Conservation (phyloP, 64 coral and sea anemone genomes). For the Trachythela sp. region DNA sequence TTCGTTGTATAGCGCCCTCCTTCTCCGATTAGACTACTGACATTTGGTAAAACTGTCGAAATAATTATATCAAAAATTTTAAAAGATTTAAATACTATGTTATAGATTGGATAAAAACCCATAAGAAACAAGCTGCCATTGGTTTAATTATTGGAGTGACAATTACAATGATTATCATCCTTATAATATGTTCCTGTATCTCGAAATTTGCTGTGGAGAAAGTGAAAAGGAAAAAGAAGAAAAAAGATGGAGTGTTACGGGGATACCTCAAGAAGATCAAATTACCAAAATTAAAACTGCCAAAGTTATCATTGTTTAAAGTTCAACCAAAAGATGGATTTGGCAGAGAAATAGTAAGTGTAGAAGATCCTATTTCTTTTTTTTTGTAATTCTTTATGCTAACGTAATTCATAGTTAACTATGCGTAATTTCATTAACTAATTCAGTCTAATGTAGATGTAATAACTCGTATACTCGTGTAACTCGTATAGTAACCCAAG, state of each 20-base stretch:
- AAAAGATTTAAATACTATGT: neutral
- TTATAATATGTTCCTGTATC: neutral
- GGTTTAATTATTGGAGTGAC: conserved; percentile 3
- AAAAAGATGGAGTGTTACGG: neutral
- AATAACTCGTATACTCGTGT: too few species aligned
- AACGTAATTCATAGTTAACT: too few species aligned
- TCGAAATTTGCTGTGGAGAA: neutral
- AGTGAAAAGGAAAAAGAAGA: conserved; percentile 20
- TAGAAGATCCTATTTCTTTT: neutral
- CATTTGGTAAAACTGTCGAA: too few species aligned
- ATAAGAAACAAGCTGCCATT: conserved; percentile 18
- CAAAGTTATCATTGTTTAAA: conserved; percentile 1
- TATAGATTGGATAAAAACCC: neutral
- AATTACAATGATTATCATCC: conserved; percentile 1
- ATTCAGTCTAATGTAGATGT: too few species aligned
- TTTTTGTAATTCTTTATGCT: too few species aligned
- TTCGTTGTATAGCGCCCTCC: too few species aligned
- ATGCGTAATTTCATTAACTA: too few species aligned
- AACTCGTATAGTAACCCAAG: too few species aligned
- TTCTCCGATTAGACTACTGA: too few species aligned
- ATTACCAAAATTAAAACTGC: conserved; percentile 1
- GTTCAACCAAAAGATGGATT: conserved; percentile 16
- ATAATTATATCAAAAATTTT: too few species aligned
- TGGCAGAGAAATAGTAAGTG: conserved; percentile 4
- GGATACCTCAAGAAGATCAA: neutral